Percentiles rank a stretch among this genome's conserved stretches.
phyloP scores from a whole-genome alignment of 2,113 vertebrate species.

The Hippocampus guttulatus region DNA sequence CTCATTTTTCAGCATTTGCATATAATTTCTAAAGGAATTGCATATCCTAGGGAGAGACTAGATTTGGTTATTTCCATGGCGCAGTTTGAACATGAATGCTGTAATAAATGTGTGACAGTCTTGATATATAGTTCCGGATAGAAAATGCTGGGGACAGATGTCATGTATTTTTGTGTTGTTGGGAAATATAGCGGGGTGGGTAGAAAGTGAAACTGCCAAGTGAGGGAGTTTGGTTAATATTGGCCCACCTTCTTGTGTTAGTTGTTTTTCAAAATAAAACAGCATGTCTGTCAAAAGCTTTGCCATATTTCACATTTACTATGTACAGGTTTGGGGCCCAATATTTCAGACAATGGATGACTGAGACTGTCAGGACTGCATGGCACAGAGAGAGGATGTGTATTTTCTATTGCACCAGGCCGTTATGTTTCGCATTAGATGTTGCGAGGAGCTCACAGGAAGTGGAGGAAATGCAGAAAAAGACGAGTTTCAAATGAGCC shows the following conservation, averaged over 20 bases:
- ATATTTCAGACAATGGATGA: constrained; percentile 3
- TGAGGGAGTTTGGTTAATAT: neutral
- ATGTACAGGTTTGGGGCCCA: neutral
- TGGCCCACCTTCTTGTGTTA: neutral
- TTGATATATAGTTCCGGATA: neutral
- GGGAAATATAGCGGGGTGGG: neutral
- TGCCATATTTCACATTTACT: neutral
- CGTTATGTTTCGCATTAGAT: neutral
- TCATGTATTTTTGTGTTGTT: neutral
- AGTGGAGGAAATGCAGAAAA: neutral
- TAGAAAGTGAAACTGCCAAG: neutral
- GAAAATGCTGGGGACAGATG: neutral
- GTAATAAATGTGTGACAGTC: neutral
- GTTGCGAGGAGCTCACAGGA: neutral
- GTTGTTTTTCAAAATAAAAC: neutral
- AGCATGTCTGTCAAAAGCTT: neutral
- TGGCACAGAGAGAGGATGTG: neutral
- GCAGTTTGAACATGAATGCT: neutral
- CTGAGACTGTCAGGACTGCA: neutral
- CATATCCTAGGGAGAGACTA: neutral
- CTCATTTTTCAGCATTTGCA: neutral
- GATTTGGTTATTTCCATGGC: neutral
- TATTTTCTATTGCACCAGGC: constrained; percentile 2
- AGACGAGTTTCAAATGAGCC: neutral
- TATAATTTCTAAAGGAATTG: neutral